Evolutionary conservation across 2,113 vertebrate species (phyloP).

Genomic region (Melanotaenia duboulayi): DNA sequence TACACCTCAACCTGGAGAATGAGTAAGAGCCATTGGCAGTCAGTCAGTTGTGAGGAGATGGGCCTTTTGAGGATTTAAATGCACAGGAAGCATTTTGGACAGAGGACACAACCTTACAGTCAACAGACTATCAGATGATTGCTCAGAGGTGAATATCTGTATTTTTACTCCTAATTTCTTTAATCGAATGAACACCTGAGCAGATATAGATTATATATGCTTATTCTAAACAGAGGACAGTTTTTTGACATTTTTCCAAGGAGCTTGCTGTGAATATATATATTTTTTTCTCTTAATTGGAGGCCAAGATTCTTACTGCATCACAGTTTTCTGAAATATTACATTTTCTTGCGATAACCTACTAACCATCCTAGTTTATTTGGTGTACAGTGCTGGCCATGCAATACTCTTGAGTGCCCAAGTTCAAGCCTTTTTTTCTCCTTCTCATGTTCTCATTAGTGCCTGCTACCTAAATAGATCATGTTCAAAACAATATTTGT

Average conservation of each 20-base stretch:
- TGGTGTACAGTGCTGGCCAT: not conserved
- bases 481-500: not conserved
- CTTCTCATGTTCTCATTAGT: not conserved
- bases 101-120: not conserved
- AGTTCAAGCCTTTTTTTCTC: not conserved
- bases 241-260: too few relatives aligned
- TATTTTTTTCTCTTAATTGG: not conserved
- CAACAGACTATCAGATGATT: not conserved
- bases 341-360: not conserved
- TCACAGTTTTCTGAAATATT: not conserved
- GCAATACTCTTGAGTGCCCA: not conserved
- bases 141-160: too few relatives aligned
- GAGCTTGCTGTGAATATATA: not conserved
- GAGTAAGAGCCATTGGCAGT: not conserved
- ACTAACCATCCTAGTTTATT: not conserved
- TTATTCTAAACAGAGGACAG: not conserved
- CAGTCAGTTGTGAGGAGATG: not conserved
- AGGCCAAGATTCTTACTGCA: not conserved
- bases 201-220: too few relatives aligned
- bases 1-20: not conserved
- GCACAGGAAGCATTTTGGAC: not conserved
- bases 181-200: too few relatives aligned
- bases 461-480: not conserved
- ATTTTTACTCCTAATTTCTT: too few relatives aligned
- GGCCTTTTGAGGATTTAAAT: not conserved